Evolutionary conservation across 2,888 invertebrate genomes (phyloP), one percentile per base, ranked within the genome.

Genomic region (Stenodera caucasica): DNA sequence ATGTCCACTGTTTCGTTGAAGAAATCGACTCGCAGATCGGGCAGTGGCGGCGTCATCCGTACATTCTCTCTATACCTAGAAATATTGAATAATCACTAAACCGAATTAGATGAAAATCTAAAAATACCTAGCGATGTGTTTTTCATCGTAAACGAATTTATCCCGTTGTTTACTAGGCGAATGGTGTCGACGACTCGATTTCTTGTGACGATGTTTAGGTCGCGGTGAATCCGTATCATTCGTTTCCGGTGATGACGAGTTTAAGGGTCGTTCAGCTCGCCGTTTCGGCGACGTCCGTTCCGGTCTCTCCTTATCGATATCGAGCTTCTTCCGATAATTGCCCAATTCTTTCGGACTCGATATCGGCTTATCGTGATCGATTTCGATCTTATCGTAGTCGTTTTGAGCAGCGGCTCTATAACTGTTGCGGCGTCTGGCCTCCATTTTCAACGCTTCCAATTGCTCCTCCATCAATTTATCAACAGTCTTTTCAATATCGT

Each of bases 1-100:
- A 64, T 69, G 58, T 75, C 75, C 69, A 74, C 70, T 62, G 73
- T 71, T 77, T 82, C 86, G 80, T 82, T 82, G 78, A 87, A 86
- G 77, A 86, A 86, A 71, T 88, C 87, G 11, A 86, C 82, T 64
- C 86, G 82, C 60, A 88, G 78, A 77, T 87, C 86, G 49, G 87
- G 86, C 62, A 86, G 80, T 52, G 86, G 85, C 32, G 86, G 85
- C 61, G 87, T 87, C 78, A 86, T 84, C 70, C 77, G 70, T 15
- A 77, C 68, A 53, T 75, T 73, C 65, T 74, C 75, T 35, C 75
- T 67, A 64, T 77, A 77, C 33, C 58, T 63, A 45, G 45, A 45
- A 45, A 45, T 26, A 45, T 45, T 45, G 45, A 45, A 45, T 45
- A 45, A 45, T 45, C 45, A 9, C 3, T n/a, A n/a, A 45, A 45